Conservation (phyloP, 2,113 vertebrate species). For the Anas platyrhynchos region DNA sequence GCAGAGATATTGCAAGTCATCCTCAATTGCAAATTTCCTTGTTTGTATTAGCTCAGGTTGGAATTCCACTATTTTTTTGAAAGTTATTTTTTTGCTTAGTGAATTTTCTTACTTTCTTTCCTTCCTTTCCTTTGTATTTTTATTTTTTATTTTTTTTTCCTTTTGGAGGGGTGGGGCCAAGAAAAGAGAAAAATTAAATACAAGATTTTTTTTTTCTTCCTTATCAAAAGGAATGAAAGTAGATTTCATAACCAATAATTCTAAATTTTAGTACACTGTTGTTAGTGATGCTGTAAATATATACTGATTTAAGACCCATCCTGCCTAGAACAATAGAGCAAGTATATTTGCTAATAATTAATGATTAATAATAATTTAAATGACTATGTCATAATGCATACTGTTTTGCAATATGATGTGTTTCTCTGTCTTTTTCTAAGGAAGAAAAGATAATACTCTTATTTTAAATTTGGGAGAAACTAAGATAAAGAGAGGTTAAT, state of each 20-base stretch:
- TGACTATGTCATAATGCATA: neutral
- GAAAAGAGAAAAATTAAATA: neutral
- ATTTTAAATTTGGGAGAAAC: neutral
- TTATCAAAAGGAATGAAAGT: neutral
- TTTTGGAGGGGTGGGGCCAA: no score
- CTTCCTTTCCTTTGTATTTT: no score
- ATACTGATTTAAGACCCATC: neutral
- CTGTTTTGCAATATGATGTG: neutral
- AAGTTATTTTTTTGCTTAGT: neutral
- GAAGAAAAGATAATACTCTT: accelerated
- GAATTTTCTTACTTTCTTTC: constrained; percentile 13
- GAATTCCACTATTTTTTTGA: constrained; percentile 50
- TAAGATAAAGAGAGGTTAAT: neutral
- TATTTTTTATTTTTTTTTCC: no score
- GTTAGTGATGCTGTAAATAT: neutral
- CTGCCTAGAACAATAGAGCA: neutral
- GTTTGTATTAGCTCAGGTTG: constrained; percentile 75
- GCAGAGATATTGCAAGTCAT: constrained; percentile 69
- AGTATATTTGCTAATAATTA: neutral
- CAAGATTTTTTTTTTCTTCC: neutral
- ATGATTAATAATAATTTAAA: neutral
- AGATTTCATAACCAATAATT: constrained; percentile 3
- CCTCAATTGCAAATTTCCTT: constrained; percentile 67
- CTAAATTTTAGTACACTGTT: constrained; percentile 1
- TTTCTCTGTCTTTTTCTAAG: neutral